Conservation (phyloP, 2,888 invertebrate species). For the Coecobrya sp. region DNA sequence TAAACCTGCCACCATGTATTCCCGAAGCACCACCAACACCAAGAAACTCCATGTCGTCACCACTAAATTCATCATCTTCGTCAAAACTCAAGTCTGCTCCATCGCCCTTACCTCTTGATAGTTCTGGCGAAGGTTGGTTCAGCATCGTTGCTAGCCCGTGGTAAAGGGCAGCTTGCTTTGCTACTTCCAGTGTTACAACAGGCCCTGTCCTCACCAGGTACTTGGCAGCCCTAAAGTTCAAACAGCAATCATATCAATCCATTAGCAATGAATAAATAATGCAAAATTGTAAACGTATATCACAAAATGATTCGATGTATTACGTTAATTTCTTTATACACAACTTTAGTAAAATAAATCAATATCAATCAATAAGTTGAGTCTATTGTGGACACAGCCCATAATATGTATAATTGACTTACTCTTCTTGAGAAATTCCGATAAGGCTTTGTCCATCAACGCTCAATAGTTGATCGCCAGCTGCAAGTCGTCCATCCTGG, state of each 20-base stretch:
- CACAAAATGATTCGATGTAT: background rate
- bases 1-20: background rate
- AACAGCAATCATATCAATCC: background rate
- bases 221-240: conserved; percentile 94
- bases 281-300: too few species aligned
- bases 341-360: conserved; percentile 19
- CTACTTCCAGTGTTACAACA: conserved; percentile 97
- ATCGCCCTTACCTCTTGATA: conserved; percentile 90
- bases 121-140: conserved; percentile 96
- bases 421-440: conserved; percentile 92
- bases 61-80: conserved; percentile 76
- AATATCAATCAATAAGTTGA: conserved; percentile 51
- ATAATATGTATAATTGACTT: conserved; percentile 85
- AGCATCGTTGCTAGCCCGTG: conserved; percentile 97
- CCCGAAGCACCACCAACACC: conserved; percentile 53
- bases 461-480: conserved; percentile 98
- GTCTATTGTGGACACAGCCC: background rate
- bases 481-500: conserved; percentile 96
- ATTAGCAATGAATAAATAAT: background rate
- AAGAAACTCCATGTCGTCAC: conserved; percentile 71
- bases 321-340: background rate
- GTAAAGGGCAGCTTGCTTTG: conserved; percentile 98
- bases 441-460: conserved; percentile 98
- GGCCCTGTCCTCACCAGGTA: conserved; percentile 98
- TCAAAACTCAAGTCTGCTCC: conserved; percentile 77